phyloP scores from a whole-genome alignment of 2,113 vertebrate species.

The Fregata magnificens region DNA sequence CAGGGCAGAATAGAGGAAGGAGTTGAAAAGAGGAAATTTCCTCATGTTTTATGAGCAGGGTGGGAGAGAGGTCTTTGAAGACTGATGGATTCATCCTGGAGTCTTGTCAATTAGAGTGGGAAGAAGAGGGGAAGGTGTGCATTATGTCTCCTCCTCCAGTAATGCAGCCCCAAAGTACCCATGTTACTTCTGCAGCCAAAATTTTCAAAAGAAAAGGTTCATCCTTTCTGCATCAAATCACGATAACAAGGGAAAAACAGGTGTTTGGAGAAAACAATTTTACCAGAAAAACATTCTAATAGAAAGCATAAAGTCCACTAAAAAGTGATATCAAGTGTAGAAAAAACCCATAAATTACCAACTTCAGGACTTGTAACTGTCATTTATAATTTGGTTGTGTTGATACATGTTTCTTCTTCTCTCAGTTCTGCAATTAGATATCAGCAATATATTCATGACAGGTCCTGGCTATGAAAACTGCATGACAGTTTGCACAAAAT shows the following conservation, averaged over 20 bases:
- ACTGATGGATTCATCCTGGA: neutral
- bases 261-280: constrained; percentile 10
- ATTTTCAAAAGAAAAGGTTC: neutral
- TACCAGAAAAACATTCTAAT: constrained; percentile 5
- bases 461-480: constrained; percentile 26
- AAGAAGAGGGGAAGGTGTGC: neutral
- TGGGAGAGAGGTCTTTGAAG: neutral
- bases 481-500: constrained; percentile 43
- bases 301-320: neutral
- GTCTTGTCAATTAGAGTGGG: neutral
- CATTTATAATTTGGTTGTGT: constrained; percentile 26
- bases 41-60: neutral
- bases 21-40: neutral
- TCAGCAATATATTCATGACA: neutral
- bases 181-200: neutral
- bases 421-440: constrained; percentile 37
- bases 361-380: constrained; percentile 3
- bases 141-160: neutral
- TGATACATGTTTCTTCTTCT: constrained; percentile 25
- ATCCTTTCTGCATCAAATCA: neutral
- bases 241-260: constrained; percentile 29
- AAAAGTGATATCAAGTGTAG: neutral
- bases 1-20: neutral
- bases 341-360: neutral
- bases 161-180: neutral